A percentile compares a stretch with the other conserved stretches of the same genome.
Evolutionary conservation across 2,113 vertebrate species (phyloP).

Genomic region (Sakesphorus luctuosus): DNA sequence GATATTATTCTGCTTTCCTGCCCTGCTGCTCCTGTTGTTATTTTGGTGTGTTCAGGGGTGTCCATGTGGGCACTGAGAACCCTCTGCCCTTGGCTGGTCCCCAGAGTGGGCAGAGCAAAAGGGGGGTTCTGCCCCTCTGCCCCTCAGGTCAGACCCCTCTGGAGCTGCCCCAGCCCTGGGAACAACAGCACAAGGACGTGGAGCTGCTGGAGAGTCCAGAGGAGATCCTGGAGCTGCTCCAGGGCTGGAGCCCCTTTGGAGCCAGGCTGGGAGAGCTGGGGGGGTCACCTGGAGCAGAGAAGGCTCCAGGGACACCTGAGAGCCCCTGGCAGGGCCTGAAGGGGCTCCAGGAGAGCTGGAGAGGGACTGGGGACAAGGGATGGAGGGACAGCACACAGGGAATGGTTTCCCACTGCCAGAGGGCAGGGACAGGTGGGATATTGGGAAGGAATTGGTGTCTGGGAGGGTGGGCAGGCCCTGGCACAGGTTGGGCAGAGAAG

Average conservation of each 20-base stretch:
- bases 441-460: background rate
- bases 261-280: background rate
- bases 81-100: background rate
- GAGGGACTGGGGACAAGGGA: background rate
- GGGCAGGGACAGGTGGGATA: too few species aligned
- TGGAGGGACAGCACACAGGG: too few species aligned
- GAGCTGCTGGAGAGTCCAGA: background rate
- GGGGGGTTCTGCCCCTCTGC: background rate
- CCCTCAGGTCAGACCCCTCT: background rate
- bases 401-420: background rate
- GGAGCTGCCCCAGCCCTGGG: background rate
- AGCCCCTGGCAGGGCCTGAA: background rate
- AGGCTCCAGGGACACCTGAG: background rate
- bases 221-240: background rate
- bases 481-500: background rate
- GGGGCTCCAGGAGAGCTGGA: background rate
- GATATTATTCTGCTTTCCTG: background rate
- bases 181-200: background rate
- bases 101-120: background rate
- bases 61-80: background rate
- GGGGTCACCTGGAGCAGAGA: background rate
- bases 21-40: fast-evolving
- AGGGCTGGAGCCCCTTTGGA: too few species aligned
- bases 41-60: background rate
- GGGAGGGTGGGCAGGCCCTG: too few species aligned